These are phyloP conservation scores for Liasis olivaceus DNA, from an alignment of 2,797 vertebrate genomes.

Conservation along the genomic window DNA sequence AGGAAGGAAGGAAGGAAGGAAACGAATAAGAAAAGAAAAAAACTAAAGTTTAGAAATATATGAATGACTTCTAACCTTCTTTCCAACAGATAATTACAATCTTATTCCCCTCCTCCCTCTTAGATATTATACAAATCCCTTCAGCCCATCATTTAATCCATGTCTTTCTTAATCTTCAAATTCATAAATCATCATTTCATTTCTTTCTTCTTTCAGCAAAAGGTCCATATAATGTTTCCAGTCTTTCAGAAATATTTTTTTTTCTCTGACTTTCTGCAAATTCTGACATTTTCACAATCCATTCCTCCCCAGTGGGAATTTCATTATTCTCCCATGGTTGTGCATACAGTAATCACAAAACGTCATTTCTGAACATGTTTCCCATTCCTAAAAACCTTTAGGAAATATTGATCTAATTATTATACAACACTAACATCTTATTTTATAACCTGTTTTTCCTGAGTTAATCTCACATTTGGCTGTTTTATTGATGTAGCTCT, in stretches of 20 bases:
- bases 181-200: neutral
- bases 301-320: neutral
- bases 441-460: neutral
- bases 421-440: neutral
- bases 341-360: neutral
- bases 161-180: neutral
- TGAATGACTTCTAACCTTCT: neutral
- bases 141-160: neutral
- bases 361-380: neutral
- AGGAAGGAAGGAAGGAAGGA: too few relatives aligned
- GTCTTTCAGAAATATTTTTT: neutral
- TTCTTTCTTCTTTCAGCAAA: neutral
- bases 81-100: neutral
- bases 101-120: neutral
- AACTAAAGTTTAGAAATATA: too few relatives aligned
- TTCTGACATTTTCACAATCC: neutral
- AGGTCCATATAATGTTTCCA: neutral
- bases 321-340: neutral
- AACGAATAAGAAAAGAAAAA: too few relatives aligned
- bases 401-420: neutral
- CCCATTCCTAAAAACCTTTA: conserved; percentile 6
- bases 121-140: neutral
- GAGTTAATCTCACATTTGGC: neutral
- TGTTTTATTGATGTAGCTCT: neutral
- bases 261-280: neutral